Conservation (phyloP, 1,140 invertebrate species). For the Dermatophagoides farinae region DNA sequence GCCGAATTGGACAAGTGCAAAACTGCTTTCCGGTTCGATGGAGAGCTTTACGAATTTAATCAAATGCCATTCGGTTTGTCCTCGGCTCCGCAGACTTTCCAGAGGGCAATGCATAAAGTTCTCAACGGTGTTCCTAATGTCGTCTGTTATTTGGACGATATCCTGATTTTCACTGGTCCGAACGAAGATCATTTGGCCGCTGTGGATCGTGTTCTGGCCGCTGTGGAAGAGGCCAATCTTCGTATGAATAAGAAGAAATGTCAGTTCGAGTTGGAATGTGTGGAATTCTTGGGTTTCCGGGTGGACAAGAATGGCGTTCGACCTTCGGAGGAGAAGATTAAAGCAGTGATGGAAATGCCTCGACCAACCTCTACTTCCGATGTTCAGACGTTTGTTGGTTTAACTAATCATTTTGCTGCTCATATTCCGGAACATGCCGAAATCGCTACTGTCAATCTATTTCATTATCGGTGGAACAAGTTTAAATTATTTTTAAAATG, state of each 20-base stretch:
- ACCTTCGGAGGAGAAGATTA: neutral
- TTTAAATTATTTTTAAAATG: too few species aligned
- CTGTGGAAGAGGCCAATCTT: slow-evolving; percentile 13
- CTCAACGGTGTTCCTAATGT: slow-evolving; percentile 7
- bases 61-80: slow-evolving; percentile 13
- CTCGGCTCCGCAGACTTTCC: slow-evolving; percentile 12
- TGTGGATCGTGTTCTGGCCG: slow-evolving; percentile 11
- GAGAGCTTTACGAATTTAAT: slow-evolving; percentile 12
- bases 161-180: too few species aligned
- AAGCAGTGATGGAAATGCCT: neutral
- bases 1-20: slow-evolving; percentile 14
- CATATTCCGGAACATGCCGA: slow-evolving; percentile 17
- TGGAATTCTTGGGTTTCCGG: slow-evolving; percentile 24
- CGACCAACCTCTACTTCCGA: neutral
- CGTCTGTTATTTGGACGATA: too few species aligned
- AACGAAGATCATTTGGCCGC: neutral
- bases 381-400: slow-evolving; percentile 17
- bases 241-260: slow-evolving; percentile 24
- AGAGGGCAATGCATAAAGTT: slow-evolving; percentile 1
- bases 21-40: slow-evolving; percentile 18
- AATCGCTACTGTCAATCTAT: too few species aligned
- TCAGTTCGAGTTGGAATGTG: slow-evolving; percentile 22
- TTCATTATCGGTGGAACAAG: too few species aligned
- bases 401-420: slow-evolving; percentile 16
- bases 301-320: neutral